phyloP scores from a whole-genome alignment of 2,113 vertebrate species.

The Lathamus discolor region DNA sequence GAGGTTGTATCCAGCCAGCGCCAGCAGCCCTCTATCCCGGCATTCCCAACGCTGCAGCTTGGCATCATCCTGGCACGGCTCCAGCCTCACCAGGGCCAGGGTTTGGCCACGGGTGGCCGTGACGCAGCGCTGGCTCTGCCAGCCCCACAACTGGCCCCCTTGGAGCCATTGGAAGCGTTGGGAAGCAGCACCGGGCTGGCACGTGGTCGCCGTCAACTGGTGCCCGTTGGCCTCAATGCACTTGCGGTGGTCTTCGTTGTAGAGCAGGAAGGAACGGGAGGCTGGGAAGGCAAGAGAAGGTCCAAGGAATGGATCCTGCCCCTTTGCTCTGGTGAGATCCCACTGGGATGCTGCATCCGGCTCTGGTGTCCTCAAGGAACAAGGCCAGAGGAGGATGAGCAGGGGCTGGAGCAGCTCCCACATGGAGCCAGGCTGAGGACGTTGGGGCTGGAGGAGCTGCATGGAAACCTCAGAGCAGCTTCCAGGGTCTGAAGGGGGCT shows the following conservation, averaged over 20 bases:
- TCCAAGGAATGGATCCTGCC: not conserved
- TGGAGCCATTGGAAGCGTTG: not conserved
- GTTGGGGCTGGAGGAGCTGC: too few species aligned
- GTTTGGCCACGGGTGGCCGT: not conserved
- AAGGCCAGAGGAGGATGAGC: too few species aligned
- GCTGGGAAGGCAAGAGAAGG: not conserved
- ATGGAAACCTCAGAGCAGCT: too few species aligned
- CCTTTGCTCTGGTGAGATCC: too few species aligned
- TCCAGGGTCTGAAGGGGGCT: too few species aligned
- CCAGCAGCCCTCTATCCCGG: not conserved
- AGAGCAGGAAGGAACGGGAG: not conserved
- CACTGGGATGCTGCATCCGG: not conserved
- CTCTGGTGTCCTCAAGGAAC: too few species aligned
- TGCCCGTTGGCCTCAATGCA: not conserved
- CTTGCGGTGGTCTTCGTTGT: not conserved
- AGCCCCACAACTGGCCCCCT: not conserved
- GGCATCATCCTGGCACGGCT: not conserved
- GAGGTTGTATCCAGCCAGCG: not conserved
- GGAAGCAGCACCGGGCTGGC: accelerated
- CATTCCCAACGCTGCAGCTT: not conserved
- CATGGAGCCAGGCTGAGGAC: too few species aligned
- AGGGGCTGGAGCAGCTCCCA: too few species aligned
- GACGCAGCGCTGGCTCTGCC: not conserved
- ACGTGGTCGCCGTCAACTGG: not conserved
- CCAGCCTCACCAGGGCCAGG: not conserved